phyloP scores from a whole-genome alignment of 2,113 vertebrate species.

The Sus scrofa region T2T-Sscrofa CM000812.6:211720501-211721000 shows the following conservation, averaged over 20 bases:
- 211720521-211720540: not conserved
- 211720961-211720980: too few species aligned
- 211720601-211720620: constrained; percentile 54
- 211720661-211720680: constrained; percentile 17
- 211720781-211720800: too few species aligned
- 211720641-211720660: constrained; percentile 64
- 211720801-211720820: too few species aligned
- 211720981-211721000: not conserved
- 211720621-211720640: constrained; percentile 53
- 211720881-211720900: too few species aligned
- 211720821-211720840: too few species aligned
- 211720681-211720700: constrained; percentile 39
- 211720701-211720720: not conserved
- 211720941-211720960: too few species aligned
- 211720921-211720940: too few species aligned
- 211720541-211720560: not conserved
- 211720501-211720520: not conserved
- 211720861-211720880: too few species aligned
- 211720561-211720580: not conserved
- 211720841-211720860: too few species aligned
- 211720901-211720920: too few species aligned
- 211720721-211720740: not conserved
- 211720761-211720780: too few species aligned
- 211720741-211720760: too few species aligned
- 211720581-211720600: not conserved